These are phyloP conservation scores for Eurystomus glaucurus DNA, from an alignment of 2,797 vertebrate genomes.

Conservation along the genomic window DNA sequence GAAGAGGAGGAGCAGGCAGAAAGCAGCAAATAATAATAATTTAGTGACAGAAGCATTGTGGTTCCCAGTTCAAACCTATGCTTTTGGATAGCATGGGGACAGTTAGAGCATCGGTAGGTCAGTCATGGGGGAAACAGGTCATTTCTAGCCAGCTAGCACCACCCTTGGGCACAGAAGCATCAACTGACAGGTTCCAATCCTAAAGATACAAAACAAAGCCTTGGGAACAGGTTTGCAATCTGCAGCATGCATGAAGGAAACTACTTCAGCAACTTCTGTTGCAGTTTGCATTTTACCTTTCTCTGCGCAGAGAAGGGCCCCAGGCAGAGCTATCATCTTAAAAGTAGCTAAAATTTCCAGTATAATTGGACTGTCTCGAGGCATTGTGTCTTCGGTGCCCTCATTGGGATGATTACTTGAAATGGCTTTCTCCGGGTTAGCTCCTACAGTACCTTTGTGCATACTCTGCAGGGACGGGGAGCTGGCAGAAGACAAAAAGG, in stretches of 20 bases:
- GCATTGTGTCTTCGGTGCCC: not conserved
- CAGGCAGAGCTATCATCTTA: not conserved
- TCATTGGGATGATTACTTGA: not conserved
- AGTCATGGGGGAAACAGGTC: not conserved
- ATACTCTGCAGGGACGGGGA: not conserved
- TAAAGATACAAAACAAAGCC: slow-evolving; percentile 12
- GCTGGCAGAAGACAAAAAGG: not conserved
- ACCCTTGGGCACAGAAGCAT: not conserved
- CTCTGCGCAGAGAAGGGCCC: not conserved
- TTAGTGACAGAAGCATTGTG: slow-evolving; percentile 76
- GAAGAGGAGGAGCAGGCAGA: slow-evolving; percentile 57
- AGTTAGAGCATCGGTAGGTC: slow-evolving; percentile 49
- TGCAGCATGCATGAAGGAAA: slow-evolving; percentile 5
- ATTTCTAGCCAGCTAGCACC: slow-evolving; percentile 20
- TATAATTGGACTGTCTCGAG: not conserved
- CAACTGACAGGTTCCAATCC: slow-evolving; percentile 15
- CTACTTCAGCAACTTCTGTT: not conserved
- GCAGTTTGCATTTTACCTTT: not conserved
- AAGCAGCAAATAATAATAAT: slow-evolving; percentile 78
- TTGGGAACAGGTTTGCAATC: slow-evolving; percentile 22
- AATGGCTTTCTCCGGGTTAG: not conserved
- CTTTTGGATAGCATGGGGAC: slow-evolving; percentile 23
- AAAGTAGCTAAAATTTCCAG: slow-evolving; percentile 1
- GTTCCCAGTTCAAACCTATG: slow-evolving; percentile 70
- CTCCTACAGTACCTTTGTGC: not conserved